A percentile compares a stretch with the other conserved stretches of the same genome.
Evolutionary conservation across 2,113 vertebrate genomes (phyloP).

Genomic region (Hippolais icterina): DNA sequence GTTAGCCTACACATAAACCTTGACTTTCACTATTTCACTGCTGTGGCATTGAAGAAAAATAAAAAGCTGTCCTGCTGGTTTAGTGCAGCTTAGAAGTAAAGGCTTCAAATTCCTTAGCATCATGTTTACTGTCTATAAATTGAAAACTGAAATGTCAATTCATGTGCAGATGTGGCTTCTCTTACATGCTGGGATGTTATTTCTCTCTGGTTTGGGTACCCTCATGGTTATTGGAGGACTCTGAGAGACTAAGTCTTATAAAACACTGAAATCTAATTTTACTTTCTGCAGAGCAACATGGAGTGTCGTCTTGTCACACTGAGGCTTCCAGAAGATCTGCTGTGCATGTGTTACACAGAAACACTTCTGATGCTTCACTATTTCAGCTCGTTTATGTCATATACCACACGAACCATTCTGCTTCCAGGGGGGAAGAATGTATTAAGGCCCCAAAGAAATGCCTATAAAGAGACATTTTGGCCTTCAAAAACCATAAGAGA

Average conservation of each 20-base stretch:
- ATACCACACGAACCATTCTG: fast-evolving
- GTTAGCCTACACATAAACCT: background rate
- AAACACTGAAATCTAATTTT: background rate
- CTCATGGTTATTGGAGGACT: background rate
- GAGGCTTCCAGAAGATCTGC: background rate
- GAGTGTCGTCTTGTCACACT: background rate
- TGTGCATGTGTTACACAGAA: background rate
- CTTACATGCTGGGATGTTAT: background rate
- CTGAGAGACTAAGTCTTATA: background rate
- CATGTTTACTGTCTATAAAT: background rate
- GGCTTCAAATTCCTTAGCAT: conserved; percentile 15
- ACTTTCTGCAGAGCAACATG: background rate
- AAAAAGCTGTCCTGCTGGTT: background rate
- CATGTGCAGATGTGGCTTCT: background rate
- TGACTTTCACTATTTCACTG: conserved; percentile 17
- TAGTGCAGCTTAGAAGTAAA: background rate
- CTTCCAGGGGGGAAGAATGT: background rate
- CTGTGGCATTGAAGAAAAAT: background rate
- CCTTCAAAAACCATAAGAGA: background rate
- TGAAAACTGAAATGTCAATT: background rate
- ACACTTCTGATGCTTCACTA: fast-evolving
- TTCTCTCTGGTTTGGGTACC: background rate
- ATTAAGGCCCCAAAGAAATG: background rate
- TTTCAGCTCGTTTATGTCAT: background rate
- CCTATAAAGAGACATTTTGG: background rate